Percentiles rank a stretch among this genome's conserved stretches.
Evolutionary conservation across 2,113 vertebrate species (phyloP).

Genomic region (Lampris megalopsis): DNA sequence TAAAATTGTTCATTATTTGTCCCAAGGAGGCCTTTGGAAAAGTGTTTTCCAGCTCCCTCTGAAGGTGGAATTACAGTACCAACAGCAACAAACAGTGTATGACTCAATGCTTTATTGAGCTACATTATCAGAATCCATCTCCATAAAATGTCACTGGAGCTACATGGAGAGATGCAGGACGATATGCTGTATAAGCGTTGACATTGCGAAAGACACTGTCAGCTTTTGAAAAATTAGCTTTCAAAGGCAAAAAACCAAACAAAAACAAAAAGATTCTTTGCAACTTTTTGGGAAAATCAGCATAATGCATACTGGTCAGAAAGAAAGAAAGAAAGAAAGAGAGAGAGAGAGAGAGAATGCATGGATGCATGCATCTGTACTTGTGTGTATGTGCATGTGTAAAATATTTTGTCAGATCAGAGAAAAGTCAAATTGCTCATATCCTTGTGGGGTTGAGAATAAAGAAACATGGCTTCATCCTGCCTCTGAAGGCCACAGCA

Average conservation of each 20-base stretch:
- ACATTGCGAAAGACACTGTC: background rate
- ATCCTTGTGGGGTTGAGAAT: background rate
- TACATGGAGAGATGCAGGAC: background rate
- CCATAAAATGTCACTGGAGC: background rate
- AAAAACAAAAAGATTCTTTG: no score
- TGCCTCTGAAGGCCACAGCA: slow-evolving; percentile 4
- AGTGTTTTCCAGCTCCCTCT: background rate
- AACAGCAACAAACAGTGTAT: background rate
- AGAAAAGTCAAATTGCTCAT: slow-evolving; percentile 17
- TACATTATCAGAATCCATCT: background rate
- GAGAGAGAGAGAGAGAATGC: background rate
- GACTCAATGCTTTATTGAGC: background rate
- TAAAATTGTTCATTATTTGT: slow-evolving; percentile 16
- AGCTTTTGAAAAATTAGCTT: slow-evolving; percentile 11
- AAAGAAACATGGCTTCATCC: background rate
- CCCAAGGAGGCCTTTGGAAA: background rate
- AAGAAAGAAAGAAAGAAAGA: background rate
- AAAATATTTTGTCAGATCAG: slow-evolving; percentile 14
- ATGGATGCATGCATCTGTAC: background rate
- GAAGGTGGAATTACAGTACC: background rate
- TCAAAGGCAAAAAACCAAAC: background rate
- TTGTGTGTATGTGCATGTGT: background rate
- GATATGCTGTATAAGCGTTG: background rate
- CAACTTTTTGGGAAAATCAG: no score
- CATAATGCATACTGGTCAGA: background rate